Evolutionary conservation across 2,113 vertebrate species (phyloP).

Genomic region (zebrafish (Danio rerio)): DNA sequence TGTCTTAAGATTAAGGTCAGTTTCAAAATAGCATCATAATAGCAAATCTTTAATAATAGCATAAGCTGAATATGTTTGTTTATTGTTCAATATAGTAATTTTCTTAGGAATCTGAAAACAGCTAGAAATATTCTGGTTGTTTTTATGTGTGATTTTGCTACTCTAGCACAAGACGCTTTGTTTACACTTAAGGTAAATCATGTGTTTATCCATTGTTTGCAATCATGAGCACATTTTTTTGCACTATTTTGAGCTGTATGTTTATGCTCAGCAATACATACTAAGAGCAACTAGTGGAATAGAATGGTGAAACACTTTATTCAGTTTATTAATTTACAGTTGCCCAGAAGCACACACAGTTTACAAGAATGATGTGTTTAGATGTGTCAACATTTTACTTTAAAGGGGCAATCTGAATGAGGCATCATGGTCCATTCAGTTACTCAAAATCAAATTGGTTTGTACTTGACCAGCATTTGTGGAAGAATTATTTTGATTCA

Average conservation of each 20-base stretch:
- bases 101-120: background rate
- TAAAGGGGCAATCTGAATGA: background rate
- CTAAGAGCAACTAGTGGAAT: background rate
- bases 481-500: background rate
- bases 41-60: background rate
- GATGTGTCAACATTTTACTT: background rate
- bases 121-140: background rate
- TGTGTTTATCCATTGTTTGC: too few relatives aligned
- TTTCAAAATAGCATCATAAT: background rate
- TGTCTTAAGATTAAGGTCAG: background rate
- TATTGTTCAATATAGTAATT: background rate
- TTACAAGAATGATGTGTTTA: background rate
- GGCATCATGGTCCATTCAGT: background rate
- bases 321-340: background rate
- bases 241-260: background rate
- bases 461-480: background rate
- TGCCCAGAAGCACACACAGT: slow-evolving; percentile 14
- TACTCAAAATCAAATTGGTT: background rate
- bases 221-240: background rate
- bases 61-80: background rate
- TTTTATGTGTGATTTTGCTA: background rate
- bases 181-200: background rate
- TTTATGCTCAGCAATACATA: background rate
- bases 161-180: background rate
- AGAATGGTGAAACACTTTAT: background rate